Base-by-base conservation (phyloP, 1,140 invertebrate genomes). In the Anagrus nilaparvatae region DNA sequence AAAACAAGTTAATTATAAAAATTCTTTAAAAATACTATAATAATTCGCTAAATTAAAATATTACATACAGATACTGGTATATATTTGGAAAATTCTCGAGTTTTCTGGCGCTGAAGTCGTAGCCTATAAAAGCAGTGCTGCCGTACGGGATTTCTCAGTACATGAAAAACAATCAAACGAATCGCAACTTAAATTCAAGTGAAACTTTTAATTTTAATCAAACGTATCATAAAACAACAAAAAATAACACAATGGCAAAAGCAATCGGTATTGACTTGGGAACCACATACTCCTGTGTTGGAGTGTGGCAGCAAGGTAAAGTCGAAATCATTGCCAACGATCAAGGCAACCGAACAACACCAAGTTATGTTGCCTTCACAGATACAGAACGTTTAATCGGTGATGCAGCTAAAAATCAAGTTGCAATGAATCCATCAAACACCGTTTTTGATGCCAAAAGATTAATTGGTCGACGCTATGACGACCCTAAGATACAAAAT, bases 241-340 rank as follows among this genome's bases (percentile, higher is more conserved):
- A 14, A 38, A 44, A n/a, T 31, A 47, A 27, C 32, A 46, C 33
- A 34, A 62, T 71, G 60, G 65, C 71, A 62, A 72, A 74, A 53
- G 81, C 81, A 46, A 77, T 84, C 54, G 82, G 82, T 59, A 86
- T 86, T 52, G 82, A 86, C 67, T 67, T 84, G 50, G 84, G 84
- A 25, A 87, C 76, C 46, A 86, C 80, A 27, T 87, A 85, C 60
- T 85, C 82, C 27, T 87, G 84, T 50, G 84, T 88, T 6, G 84
- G 81, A 30, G 82, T 87, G 3, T 87, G 77, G 69, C 79, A 85
- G 52, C 75, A 91, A 57, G 88, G 85, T 34, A 90, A 88, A 66
- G 82, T 93, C 30, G 88, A 92, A 65, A 92, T 93, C 55, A 92
- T 94, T 53, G 88, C 88, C 54, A 94, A 95, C 60, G 90, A 94